A percentile compares a stretch with the other conserved stretches of the same genome.
These are phyloP conservation scores for Noctua janthe DNA, from an alignment of 2,888 invertebrate genomes.

Conservation along the genomic window DNA sequence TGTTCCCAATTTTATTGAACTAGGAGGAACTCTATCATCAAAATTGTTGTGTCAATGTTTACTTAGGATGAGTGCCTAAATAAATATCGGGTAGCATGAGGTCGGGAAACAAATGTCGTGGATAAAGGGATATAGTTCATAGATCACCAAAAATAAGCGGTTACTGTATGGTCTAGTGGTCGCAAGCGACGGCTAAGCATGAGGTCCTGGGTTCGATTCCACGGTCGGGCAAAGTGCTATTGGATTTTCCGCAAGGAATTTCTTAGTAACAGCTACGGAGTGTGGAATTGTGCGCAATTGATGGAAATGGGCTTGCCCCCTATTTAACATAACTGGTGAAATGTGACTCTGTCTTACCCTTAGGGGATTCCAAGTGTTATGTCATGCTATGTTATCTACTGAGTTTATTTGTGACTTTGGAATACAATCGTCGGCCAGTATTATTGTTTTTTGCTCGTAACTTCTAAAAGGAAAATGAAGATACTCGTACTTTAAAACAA, in stretches of 20 bases:
- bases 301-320: too few relatives aligned
- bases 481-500: slow-evolving; percentile 4
- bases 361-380: too few relatives aligned
- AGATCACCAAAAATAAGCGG: slow-evolving; percentile 22
- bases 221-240: neutral
- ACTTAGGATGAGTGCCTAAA: slow-evolving; percentile 44
- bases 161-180: neutral
- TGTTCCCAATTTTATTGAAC: slow-evolving; percentile 29
- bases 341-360: too few relatives aligned
- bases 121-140: neutral
- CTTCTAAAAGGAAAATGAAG: neutral
- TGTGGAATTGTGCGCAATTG: too few relatives aligned
- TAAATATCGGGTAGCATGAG: slow-evolving; percentile 36
- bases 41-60: slow-evolving; percentile 51
- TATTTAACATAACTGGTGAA: too few relatives aligned
- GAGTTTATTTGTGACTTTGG: too few relatives aligned
- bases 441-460: neutral
- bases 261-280: too few relatives aligned
- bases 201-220: neutral
- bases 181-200: neutral
- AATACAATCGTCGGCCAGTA: neutral
- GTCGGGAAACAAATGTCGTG: slow-evolving; percentile 35
- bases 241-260: too few relatives aligned
- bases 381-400: too few relatives aligned
- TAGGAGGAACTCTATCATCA: slow-evolving; percentile 36